Evolutionary conservation across 1,140 invertebrate species (phyloP), one percentile per base, ranked within the genome.

Genomic region (Lepidotrigona ventralis): DNA sequence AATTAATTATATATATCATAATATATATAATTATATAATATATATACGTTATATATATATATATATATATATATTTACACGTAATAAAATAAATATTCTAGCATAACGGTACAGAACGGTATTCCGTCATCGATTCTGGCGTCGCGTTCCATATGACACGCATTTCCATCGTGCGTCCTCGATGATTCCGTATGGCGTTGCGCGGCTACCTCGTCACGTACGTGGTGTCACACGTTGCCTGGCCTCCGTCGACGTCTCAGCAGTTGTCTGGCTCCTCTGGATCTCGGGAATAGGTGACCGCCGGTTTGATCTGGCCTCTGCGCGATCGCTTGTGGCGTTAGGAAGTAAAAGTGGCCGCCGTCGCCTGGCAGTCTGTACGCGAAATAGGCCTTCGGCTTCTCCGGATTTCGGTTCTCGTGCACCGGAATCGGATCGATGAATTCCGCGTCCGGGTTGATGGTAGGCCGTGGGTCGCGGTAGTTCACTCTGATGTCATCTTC

Each of bases 341-440:
- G 91, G 94, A 97, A 97, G 91, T 97, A 97, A 89, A 97, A 96
- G 92, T 97, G 96, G 0, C 96, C 96, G 2, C 96, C 95, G 70
- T 95, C 94, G 1, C 96, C 96, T 0, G 96, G 96, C 51, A 97
- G 91, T 83, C 95, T 93, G 90, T 97, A 97, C 0, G 96, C 96
- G 81, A 97, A 96, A 84, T 95, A 95, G 21, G 96, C 95, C 29
- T 94, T 94, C 6, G 94, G 86, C 70, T 94, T 90, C 84, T 92
- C 90, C 2, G 90, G 75, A 1, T 56, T 11, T 12, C 3, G 79
- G n/a, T 39, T 54, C 75, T 91, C 54, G 63, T 76, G 66, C 79
- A 88, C 90, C 8, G 90, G 78, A 17, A 90, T 72, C 0, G 91
- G 91, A 66, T 90, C 85, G 29, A 95, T 93, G 69, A 93, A 93